phyloP scores from a whole-genome alignment of 2,888 invertebrate genomes.

The Lepidocyrtoides sp. region DNA sequence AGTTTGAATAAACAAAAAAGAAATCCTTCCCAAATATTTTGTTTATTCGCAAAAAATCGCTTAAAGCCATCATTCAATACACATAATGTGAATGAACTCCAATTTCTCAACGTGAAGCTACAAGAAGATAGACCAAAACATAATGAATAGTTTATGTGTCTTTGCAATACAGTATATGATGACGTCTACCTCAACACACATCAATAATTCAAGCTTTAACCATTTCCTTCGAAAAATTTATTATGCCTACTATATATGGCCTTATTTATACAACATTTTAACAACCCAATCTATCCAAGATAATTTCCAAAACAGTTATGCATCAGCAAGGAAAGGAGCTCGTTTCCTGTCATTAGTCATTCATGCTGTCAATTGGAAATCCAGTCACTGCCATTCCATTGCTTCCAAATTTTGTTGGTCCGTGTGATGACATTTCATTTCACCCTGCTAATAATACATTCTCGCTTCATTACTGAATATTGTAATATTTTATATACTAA shows the following conservation, averaged over 20 bases:
- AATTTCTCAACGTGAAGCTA: not conserved
- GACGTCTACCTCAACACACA: not conserved
- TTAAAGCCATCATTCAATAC: not conserved
- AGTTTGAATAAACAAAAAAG: conserved; percentile 6
- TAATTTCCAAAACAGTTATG: conserved; percentile 17
- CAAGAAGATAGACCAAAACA: conserved; percentile 42
- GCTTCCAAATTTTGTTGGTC: not conserved
- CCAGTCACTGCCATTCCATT: not conserved
- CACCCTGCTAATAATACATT: no score
- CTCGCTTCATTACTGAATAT: not conserved
- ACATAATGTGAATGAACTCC: conserved; percentile 21
- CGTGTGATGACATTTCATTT: not conserved
- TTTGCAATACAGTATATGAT: not conserved
- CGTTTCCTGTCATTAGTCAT: conserved; percentile 30
- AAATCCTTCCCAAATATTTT: not conserved
- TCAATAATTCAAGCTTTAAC: conserved; percentile 63
- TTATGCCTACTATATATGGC: no score
- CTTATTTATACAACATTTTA: no score
- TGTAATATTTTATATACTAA: conserved; percentile 1
- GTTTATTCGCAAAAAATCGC: not conserved
- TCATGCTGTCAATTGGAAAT: conserved; percentile 26
- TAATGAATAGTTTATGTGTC: conserved; percentile 48
- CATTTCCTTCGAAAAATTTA: no score
- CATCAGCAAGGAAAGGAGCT: not conserved
- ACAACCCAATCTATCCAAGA: not conserved